Evolutionary conservation across 1,140 invertebrate genomes (phyloP).

Genomic region (Stegodyphus mimosarum): DNA sequence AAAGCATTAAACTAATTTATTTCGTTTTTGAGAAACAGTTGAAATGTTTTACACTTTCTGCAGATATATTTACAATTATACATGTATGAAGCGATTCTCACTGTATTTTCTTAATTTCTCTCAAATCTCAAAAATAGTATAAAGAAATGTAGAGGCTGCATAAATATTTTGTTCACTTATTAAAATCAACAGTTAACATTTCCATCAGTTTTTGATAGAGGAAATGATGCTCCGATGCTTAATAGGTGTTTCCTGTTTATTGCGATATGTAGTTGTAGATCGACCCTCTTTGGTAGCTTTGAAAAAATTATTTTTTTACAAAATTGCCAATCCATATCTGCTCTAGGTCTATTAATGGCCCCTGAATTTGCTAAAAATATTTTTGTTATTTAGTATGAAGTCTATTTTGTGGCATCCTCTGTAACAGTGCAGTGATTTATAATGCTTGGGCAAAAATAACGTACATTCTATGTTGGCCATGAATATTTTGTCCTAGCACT

Average conservation of each 20-base stretch:
- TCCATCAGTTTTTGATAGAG: not conserved
- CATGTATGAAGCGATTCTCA: too few species aligned
- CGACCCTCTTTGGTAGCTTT: conserved; percentile 12
- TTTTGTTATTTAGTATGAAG: conserved; percentile 58
- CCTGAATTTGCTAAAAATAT: conserved; percentile 49
- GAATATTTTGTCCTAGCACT: conserved; percentile 52
- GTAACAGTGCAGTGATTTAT: conserved; percentile 1
- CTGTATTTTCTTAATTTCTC: too few species aligned
- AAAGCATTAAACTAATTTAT: too few species aligned
- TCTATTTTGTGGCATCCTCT: conserved; percentile 41
- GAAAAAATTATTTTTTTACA: conserved; percentile 55
- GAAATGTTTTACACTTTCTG: too few species aligned
- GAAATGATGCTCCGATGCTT: too few species aligned
- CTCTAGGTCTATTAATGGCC: not conserved
- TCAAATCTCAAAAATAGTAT: too few species aligned
- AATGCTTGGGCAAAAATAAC: not conserved
- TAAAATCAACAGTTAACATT: not conserved
- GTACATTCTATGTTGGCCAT: not conserved
- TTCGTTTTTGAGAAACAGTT: too few species aligned
- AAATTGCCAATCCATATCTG: conserved; percentile 33
- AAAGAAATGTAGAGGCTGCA: not conserved
- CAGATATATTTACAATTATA: too few species aligned
- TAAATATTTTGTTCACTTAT: not conserved
- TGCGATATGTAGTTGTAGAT: conserved; percentile 2
- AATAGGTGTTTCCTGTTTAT: not conserved